A percentile compares a stretch with the other conserved stretches of the same genome.
phyloP scores from a whole-genome alignment of 2,113 vertebrate species.

The human (Homo sapiens) region GRCh38 chr2:226371501-226372000 shows the following conservation, averaged over 20 bases:
- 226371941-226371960: neutral
- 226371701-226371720: neutral
- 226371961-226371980: neutral
- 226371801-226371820: neutral
- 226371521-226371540: neutral
- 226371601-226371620: neutral
- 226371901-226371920: neutral
- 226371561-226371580: neutral
- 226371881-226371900: neutral
- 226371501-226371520: neutral
- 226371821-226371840: neutral
- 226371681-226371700: neutral
- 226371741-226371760: neutral
- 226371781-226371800: neutral
- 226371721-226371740: constrained; percentile 15
- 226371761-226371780: neutral
- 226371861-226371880: constrained; percentile 21
- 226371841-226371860: neutral
- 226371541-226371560: neutral
- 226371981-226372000: neutral
- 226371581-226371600: neutral
- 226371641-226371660: neutral
- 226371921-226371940: neutral
- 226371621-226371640: neutral
- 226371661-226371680: neutral